Conservation (phyloP, 2,888 invertebrate species). For the Pterostichus niger region DNA sequence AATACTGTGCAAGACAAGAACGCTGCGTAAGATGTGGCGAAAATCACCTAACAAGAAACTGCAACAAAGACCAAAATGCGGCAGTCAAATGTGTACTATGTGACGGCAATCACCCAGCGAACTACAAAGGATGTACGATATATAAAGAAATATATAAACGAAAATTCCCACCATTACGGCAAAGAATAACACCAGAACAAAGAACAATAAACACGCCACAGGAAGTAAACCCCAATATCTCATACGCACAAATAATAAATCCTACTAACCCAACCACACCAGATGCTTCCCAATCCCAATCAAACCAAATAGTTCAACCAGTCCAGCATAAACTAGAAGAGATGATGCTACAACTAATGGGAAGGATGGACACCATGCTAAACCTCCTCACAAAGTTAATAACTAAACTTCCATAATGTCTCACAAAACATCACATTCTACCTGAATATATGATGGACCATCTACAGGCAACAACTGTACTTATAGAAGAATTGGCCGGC, state of each 20-base stretch:
- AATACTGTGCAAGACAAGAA: constrained; percentile 38
- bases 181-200: constrained; percentile 46
- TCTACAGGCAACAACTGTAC: constrained; percentile 39
- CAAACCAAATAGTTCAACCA: not conserved
- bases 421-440: constrained; percentile 19
- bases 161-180: constrained; percentile 29
- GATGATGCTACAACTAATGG: constrained; percentile 56
- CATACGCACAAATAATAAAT: constrained; percentile 29
- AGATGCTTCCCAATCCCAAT: no score
- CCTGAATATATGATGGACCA: constrained; percentile 44
- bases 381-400: constrained; percentile 38
- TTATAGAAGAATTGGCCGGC: constrained; percentile 25
- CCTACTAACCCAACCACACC: not conserved
- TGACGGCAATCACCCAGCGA: no score
- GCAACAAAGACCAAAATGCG: constrained; percentile 58
- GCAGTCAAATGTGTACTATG: no score
- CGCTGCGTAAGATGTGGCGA: constrained; percentile 53
- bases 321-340: constrained; percentile 41
- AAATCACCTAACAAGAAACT: constrained; percentile 57
- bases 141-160: constrained; percentile 48
- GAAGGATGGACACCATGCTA: constrained; percentile 43
- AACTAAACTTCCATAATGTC: constrained; percentile 6
- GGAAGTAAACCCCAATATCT: not conserved
- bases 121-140: no score
- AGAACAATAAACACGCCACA: no score